Conservation (phyloP, 2,888 invertebrate species). For the Dyspetes luteomarginatus region DNA sequence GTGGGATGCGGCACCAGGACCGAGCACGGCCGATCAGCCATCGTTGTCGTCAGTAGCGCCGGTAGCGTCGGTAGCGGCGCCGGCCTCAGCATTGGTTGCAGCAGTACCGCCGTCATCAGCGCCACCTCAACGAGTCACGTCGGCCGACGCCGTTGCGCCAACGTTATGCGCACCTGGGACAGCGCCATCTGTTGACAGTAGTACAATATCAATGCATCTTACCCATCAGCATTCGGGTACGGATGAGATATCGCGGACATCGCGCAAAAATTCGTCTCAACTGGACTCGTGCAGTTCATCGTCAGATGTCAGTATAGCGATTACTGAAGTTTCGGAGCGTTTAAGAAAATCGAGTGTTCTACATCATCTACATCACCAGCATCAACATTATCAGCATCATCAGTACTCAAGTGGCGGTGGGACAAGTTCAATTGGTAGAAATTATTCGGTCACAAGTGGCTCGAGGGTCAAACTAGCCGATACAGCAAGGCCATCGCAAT, state of each 20-base stretch:
- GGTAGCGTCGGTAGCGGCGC: conserved; percentile 48
- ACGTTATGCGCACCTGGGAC: conserved; percentile 72
- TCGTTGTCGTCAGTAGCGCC: conserved; percentile 58
- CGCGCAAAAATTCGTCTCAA: conserved; percentile 88
- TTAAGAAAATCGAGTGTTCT: conserved; percentile 86
- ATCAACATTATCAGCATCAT: conserved; percentile 83
- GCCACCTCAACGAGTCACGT: conserved; percentile 52
- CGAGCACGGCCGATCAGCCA: conserved; percentile 72
- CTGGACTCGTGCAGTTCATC: conserved; percentile 90
- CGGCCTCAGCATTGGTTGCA: conserved; percentile 16
- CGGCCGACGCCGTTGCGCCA: conserved; percentile 69
- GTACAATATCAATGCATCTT: conserved; percentile 16
- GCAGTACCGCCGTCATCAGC: too few species aligned
- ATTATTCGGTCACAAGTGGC: conserved; percentile 80
- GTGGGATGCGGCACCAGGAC: conserved; percentile 84
- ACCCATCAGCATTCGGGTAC: conserved; percentile 65
- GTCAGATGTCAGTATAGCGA: conserved; percentile 88
- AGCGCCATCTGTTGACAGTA: conserved; percentile 61
- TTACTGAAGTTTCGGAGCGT: conserved; percentile 85
- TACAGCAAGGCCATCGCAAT: conserved; percentile 83
- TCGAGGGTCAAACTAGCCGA: conserved; percentile 81
- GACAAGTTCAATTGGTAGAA: conserved; percentile 38
- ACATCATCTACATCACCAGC: conserved; percentile 84
- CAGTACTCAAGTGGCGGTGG: conserved; percentile 73
- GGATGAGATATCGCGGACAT: conserved; percentile 72